A percentile compares a stretch with the other conserved stretches of the same genome.
These are phyloP conservation scores for Bettongia penicillata DNA, from an alignment of 2,113 vertebrate species.

Conservation along the genomic window DNA sequence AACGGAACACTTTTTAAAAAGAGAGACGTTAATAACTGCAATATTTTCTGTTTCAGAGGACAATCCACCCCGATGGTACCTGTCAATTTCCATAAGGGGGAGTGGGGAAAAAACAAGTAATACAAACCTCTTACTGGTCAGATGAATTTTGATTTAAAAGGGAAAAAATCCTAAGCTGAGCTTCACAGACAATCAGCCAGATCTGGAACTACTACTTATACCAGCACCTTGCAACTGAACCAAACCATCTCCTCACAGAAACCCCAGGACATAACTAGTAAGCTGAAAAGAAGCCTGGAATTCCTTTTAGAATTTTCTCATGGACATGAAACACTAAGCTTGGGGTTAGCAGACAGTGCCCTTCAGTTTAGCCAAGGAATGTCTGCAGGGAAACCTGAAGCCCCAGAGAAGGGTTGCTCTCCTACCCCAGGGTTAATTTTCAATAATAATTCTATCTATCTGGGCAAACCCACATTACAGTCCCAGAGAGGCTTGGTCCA, in stretches of 20 bases:
- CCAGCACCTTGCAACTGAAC: neutral
- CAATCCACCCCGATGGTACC: neutral
- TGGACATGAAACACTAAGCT: neutral
- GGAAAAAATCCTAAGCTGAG: conserved; percentile 39
- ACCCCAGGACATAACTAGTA: neutral
- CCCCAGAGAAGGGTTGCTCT: neutral
- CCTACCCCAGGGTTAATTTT: conserved; percentile 2
- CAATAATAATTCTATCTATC: conserved; percentile 9
- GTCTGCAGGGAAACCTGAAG: neutral
- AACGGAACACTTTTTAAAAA: neutral
- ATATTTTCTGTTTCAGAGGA: conserved; percentile 8
- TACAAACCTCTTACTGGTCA: conserved; percentile 6
- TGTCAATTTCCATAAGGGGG: neutral
- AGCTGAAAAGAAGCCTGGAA: neutral
- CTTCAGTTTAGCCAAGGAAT: neutral
- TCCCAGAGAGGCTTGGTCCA: neutral
- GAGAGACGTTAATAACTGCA: conserved; percentile 49
- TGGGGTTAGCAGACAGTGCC: neutral
- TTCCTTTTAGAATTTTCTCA: neutral
- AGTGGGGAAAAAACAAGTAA: conserved; percentile 8
- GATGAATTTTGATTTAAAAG: conserved; percentile 44
- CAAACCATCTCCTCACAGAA: neutral
- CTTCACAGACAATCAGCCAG: conserved; percentile 14
- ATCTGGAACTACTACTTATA: neutral
- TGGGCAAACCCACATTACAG: neutral